phyloP scores from a whole-genome alignment of 2,797 vertebrate species.

The Bradypodion ventrale region DNA sequence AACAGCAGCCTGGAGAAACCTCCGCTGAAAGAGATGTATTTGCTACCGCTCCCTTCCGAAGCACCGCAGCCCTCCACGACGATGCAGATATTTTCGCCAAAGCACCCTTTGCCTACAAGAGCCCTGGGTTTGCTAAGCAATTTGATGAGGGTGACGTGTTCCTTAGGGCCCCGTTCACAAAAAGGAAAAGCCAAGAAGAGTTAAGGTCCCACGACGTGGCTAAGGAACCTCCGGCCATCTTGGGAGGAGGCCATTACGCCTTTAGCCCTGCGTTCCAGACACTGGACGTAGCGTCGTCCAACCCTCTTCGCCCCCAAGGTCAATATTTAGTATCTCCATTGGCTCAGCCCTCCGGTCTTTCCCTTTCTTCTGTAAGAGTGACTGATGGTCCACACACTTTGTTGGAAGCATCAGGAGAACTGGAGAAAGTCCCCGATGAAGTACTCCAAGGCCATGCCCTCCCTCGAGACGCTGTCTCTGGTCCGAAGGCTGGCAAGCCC shows the following conservation, averaged over 20 bases:
- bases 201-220: conserved; percentile 20
- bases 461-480: conserved; percentile 61
- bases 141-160: conserved; percentile 87
- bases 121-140: conserved; percentile 35
- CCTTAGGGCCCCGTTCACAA: conserved; percentile 92
- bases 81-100: conserved; percentile 88
- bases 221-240: conserved; percentile 40
- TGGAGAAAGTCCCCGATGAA: conserved; percentile 41
- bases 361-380: not conserved
- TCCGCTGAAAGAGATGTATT: conserved; percentile 80
- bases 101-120: conserved; percentile 86
- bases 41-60: conserved; percentile 86
- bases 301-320: not conserved
- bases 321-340: not conserved
- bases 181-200: conserved; percentile 80
- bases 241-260: conserved; percentile 6
- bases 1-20: conserved; percentile 32
- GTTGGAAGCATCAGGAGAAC: conserved; percentile 50
- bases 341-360: conserved; percentile 29
- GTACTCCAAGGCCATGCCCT: conserved; percentile 53
- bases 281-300: conserved; percentile 21
- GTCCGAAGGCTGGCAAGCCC: conserved; percentile 71
- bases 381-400: conserved; percentile 55
- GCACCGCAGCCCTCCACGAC: conserved; percentile 65
- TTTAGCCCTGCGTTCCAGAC: conserved; percentile 43